Percentiles rank a stretch among this genome's conserved stretches.
Conservation (phyloP, 1,140 invertebrate species). For the Drosophila bocki region DNA sequence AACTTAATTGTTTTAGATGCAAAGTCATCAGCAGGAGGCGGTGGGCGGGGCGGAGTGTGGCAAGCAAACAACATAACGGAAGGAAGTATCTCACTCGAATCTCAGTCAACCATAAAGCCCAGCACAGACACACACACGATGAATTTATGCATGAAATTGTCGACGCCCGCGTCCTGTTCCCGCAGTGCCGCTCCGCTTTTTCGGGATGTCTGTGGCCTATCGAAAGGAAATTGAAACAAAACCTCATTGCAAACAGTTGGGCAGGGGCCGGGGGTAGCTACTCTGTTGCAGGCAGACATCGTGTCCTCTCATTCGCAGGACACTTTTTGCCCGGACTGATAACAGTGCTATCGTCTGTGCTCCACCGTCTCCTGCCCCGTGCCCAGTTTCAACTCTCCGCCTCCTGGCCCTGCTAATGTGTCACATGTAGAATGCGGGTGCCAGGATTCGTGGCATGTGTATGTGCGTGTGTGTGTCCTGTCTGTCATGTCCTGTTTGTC, state of each 20-base stretch:
- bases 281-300: constrained; percentile 67
- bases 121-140: constrained; percentile 45
- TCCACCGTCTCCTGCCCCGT: neutral
- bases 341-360: constrained; percentile 46
- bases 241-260: constrained; percentile 74
- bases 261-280: constrained; percentile 6
- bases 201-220: constrained; percentile 78
- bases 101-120: constrained; percentile 74
- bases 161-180: constrained; percentile 75
- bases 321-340: constrained; percentile 74
- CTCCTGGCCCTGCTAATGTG: constrained; percentile 42
- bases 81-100: constrained; percentile 82
- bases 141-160: constrained; percentile 84
- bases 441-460: constrained; percentile 37
- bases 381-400: neutral
- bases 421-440: constrained; percentile 69
- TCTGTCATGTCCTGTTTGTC: constrained; percentile 48
- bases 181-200: constrained; percentile 10
- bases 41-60: constrained; percentile 2
- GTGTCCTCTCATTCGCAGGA: constrained; percentile 60
- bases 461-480: constrained; percentile 26
- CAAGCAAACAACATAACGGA: constrained; percentile 71
- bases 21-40: constrained; percentile 68
- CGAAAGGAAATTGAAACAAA: constrained; percentile 84
- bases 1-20: constrained; percentile 85